phyloP scores from a whole-genome alignment of 2,888 invertebrate species.

The Molanna angustata region DNA sequence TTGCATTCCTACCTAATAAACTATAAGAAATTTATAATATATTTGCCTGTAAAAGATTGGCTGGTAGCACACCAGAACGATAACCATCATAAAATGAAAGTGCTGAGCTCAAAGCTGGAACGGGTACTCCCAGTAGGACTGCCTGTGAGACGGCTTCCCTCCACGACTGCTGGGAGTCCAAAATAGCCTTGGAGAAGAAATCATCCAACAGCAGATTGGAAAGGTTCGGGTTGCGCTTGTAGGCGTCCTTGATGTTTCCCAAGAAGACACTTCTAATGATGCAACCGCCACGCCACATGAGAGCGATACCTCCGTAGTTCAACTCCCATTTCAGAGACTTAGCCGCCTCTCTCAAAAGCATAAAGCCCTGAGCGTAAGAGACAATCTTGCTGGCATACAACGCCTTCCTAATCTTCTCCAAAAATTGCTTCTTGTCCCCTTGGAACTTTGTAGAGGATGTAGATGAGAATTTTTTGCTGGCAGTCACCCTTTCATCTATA shows the following conservation, averaged over 20 bases:
- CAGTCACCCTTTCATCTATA: slow-evolving; percentile 79
- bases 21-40: no score
- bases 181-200: slow-evolving; percentile 86
- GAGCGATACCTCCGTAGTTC: slow-evolving; percentile 95
- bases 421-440: slow-evolving; percentile 53
- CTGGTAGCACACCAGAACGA: slow-evolving; percentile 80
- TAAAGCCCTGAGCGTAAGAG: slow-evolving; percentile 97
- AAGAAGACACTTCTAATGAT: slow-evolving; percentile 81
- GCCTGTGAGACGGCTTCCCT: slow-evolving; percentile 75
- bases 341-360: slow-evolving; percentile 92
- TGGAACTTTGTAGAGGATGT: slow-evolving; percentile 45
- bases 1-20: no score
- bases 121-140: slow-evolving; percentile 82
- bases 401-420: slow-evolving; percentile 84
- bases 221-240: slow-evolving; percentile 82
- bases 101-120: slow-evolving; percentile 90
- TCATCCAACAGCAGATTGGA: slow-evolving; percentile 87
- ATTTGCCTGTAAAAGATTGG: slow-evolving; percentile 94
- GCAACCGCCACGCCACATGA: slow-evolving; percentile 99
- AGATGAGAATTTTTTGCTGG: slow-evolving; percentile 74
- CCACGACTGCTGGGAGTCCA: slow-evolving; percentile 79
- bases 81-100: slow-evolving; percentile 98
- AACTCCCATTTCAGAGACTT: slow-evolving; percentile 83
- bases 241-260: slow-evolving; percentile 72
- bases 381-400: slow-evolving; percentile 97